Base-by-base conservation (phyloP, 2,113 vertebrate genomes). In the Mobula hypostoma region DNA sequence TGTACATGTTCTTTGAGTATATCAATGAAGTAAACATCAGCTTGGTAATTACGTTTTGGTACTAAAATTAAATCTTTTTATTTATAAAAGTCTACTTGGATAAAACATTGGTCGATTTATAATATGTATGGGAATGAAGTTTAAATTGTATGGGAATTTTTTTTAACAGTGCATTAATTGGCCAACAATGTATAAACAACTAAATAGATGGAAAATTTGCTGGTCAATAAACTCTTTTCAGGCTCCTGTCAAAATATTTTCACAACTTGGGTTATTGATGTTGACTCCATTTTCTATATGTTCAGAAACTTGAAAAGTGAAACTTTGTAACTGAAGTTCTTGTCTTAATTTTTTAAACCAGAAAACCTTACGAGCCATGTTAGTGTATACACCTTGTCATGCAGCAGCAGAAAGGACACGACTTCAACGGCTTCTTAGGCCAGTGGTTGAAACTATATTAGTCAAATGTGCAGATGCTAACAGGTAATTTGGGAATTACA, bases 281-380 rank as follows among this genome's bases (percentile, higher is more conserved):
- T 72, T 92, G 70, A 19, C 9, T 48, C 19, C 40, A 19, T 40
- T 27, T 66, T 24, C 32, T 56, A 21, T 19, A 36, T 72, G 19
- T 48, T 72, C 36, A 92, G 83, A 27, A 87, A 7, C 15, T 83
- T 83, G 80, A 36, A 82, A 82, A 29, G 29, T 77, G 76, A 29
- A 36, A 32, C 14, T 66, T 90, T 29, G 5, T 70, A 70, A 92
- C 17, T 92, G 21, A 19, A 68, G 21, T n/a, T 56, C 56, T 94
- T 94, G 96, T 72, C 5, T 61, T 15, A 48, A 48, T 95, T 0
- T 94, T 94, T 94, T 94, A 82, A 48, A 70, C 94, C 0, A 98
- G 98, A 98, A 98, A 98, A 98, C 98, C 0, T 95, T 98, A 95
- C 96, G 98, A 96, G 98, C 98, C 96, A 98, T 98, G 98, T 96